phyloP scores from a whole-genome alignment of 2,113 vertebrate species.

The Myiozetetes cayanensis region DNA sequence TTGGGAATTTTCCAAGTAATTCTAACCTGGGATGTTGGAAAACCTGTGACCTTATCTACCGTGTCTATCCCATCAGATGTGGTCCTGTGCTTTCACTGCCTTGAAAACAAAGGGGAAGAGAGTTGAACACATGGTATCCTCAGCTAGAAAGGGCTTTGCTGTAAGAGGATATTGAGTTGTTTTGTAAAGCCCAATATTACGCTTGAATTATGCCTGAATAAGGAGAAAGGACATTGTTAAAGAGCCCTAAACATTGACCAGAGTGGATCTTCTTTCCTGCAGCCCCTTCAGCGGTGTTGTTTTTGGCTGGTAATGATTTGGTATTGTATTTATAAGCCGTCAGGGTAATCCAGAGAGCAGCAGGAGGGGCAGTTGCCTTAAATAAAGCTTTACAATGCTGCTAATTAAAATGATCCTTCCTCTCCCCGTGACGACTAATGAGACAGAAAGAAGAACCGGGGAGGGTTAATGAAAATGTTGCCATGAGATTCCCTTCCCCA shows the following conservation, averaged over 20 bases:
- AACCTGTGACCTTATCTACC: neutral
- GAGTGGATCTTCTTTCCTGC: conserved; percentile 46
- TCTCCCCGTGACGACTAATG: conserved; percentile 64
- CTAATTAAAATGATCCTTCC: conserved; percentile 78
- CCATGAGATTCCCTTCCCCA: conserved; percentile 23
- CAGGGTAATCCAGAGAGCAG: conserved; percentile 71
- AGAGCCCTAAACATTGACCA: conserved; percentile 28
- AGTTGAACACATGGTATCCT: conserved; percentile 30
- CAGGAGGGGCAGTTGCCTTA: conserved; percentile 64
- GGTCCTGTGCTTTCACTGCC: neutral
- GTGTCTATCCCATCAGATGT: conserved; percentile 11
- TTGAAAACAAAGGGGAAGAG: conserved; percentile 13
- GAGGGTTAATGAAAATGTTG: conserved; percentile 73
- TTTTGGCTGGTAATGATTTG: conserved; percentile 51
- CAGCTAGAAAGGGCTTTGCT: conserved; percentile 32
- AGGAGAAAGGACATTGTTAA: conserved; percentile 56
- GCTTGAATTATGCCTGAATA: conserved; percentile 62
- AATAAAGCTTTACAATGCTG: conserved; percentile 69
- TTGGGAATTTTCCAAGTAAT: conserved; percentile 24
- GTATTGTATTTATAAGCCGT: conserved; percentile 64
- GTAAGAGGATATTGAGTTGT: conserved; percentile 53
- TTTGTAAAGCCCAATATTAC: conserved; percentile 60
- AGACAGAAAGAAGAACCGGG: conserved; percentile 58
- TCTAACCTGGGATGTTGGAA: neutral
- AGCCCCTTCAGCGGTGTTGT: neutral